Evolutionary conservation across 2,888 invertebrate genomes (phyloP).

Genomic region (Keiferia lycopersicella): DNA sequence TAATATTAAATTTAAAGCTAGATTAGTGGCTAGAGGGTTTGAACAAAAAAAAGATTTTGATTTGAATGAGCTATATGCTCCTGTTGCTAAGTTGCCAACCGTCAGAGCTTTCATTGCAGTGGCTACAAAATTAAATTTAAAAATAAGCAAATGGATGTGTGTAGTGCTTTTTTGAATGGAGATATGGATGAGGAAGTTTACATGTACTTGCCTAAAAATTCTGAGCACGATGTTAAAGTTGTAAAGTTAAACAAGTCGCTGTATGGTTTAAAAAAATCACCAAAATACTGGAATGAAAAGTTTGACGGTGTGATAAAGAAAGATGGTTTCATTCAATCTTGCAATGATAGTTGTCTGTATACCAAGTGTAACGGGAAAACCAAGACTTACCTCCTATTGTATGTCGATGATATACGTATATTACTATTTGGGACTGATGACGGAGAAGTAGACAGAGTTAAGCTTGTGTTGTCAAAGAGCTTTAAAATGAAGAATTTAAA

Average conservation of each 20-base stretch:
- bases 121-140: constrained; percentile 32
- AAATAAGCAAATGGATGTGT: constrained; percentile 35
- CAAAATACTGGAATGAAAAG: constrained; percentile 24
- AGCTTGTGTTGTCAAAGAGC: not conserved
- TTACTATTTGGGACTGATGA: not conserved
- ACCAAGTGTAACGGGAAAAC: not conserved
- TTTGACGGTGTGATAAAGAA: constrained; percentile 34
- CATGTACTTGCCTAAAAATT: constrained; percentile 31
- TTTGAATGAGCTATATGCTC: constrained; percentile 34
- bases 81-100: constrained; percentile 35
- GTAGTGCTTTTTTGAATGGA: constrained; percentile 34
- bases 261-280: constrained; percentile 35
- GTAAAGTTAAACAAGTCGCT: constrained; percentile 35
- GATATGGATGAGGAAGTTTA: constrained; percentile 33
- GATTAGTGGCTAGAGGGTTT: constrained; percentile 35
- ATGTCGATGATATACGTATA: not conserved
- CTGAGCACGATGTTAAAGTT: constrained; percentile 28
- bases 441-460: not conserved
- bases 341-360: constrained; percentile 7
- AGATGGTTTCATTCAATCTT: constrained; percentile 34
- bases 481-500: not conserved
- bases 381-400: not conserved
- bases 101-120: constrained; percentile 35
- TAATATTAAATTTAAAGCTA: constrained; percentile 30
- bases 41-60: constrained; percentile 29